Conservation (phyloP, 2,113 vertebrate species). For the Nansenia antarctica region DNA sequence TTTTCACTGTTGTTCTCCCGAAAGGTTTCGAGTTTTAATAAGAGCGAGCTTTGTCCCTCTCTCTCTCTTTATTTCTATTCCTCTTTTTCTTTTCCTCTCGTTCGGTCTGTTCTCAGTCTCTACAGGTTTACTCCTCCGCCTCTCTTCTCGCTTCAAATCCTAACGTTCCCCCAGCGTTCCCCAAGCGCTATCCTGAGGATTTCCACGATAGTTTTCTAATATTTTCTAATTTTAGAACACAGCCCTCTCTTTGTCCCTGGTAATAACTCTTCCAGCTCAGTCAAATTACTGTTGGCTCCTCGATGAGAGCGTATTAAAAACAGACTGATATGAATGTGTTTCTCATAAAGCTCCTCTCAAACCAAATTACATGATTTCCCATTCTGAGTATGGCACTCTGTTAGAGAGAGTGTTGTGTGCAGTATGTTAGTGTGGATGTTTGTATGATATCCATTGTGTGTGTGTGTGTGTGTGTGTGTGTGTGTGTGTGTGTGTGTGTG, state of each 20-base stretch:
- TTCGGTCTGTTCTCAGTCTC: not conserved
- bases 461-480: not conserved
- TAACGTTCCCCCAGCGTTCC: not conserved
- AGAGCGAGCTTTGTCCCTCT: not conserved
- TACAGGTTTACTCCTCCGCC: not conserved
- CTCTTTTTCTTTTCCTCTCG: slow-evolving; percentile 6
- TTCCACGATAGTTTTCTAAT: slow-evolving; percentile 39
- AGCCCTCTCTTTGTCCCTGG: slow-evolving; percentile 36
- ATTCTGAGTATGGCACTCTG: not conserved
- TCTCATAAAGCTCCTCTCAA: not conserved
- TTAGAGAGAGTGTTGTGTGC: too few relatives aligned
- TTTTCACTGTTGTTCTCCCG: slow-evolving; percentile 17
- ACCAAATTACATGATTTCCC: not conserved
- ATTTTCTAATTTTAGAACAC: slow-evolving; percentile 47
- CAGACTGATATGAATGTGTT: not conserved
- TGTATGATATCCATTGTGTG: too few relatives aligned
- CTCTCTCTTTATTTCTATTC: not conserved
- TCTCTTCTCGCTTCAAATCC: not conserved
- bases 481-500: slow-evolving; percentile 12
- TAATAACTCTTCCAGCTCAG: not conserved
- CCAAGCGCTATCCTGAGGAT: not conserved
- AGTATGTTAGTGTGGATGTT: not conserved
- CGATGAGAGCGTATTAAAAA: too few relatives aligned
- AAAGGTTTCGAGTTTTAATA: too few relatives aligned
- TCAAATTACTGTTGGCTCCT: not conserved